A percentile compares a stretch with the other conserved stretches of the same genome.
These are phyloP conservation scores for Cydia strobilella DNA, from an alignment of 1,140 invertebrate genomes.

Conservation along the genomic window DNA sequence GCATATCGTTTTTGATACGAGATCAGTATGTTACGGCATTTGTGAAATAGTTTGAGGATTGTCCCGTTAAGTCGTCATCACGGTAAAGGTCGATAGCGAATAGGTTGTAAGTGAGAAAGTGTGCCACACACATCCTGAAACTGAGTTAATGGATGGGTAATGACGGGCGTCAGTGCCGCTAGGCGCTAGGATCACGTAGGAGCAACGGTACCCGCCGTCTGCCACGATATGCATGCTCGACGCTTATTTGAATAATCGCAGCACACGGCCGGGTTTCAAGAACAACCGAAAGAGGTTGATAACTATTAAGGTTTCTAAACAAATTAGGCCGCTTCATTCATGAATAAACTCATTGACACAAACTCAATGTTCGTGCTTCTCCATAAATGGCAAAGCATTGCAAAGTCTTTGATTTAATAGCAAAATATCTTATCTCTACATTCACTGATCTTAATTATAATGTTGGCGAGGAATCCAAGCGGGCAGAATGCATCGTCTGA, in stretches of 20 bases:
- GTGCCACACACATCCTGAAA: slow-evolving; percentile 66
- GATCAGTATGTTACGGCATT: not conserved
- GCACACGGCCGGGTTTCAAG: slow-evolving; percentile 40
- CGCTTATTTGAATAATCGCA: slow-evolving; percentile 66
- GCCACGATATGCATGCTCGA: slow-evolving; percentile 47
- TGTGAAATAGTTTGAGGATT: not conserved
- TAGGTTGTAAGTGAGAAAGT: slow-evolving; percentile 52
- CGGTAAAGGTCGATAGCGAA: slow-evolving; percentile 35
- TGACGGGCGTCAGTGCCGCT: slow-evolving; percentile 52
- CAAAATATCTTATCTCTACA: slow-evolving; percentile 12
- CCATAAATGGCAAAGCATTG: not conserved
- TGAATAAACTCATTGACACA: not conserved
- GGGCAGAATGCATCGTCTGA: slow-evolving; percentile 29
- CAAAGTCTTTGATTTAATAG: slow-evolving; percentile 27
- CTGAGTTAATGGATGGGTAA: slow-evolving; percentile 59
- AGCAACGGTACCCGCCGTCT: slow-evolving; percentile 57
- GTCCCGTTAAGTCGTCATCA: not conserved
- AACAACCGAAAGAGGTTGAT: slow-evolving; percentile 37
- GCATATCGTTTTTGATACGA: slow-evolving; percentile 19
- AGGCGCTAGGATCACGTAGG: slow-evolving; percentile 67
- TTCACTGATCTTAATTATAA: slow-evolving; percentile 29
- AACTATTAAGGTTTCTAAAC: slow-evolving; percentile 18
- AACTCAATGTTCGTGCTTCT: not conserved
- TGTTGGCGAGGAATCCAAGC: slow-evolving; percentile 27
- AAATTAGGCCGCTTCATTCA: slow-evolving; percentile 5